Evolutionary conservation across 2,113 vertebrate genomes (phyloP).

Genomic region (Enhydra lutris): DNA sequence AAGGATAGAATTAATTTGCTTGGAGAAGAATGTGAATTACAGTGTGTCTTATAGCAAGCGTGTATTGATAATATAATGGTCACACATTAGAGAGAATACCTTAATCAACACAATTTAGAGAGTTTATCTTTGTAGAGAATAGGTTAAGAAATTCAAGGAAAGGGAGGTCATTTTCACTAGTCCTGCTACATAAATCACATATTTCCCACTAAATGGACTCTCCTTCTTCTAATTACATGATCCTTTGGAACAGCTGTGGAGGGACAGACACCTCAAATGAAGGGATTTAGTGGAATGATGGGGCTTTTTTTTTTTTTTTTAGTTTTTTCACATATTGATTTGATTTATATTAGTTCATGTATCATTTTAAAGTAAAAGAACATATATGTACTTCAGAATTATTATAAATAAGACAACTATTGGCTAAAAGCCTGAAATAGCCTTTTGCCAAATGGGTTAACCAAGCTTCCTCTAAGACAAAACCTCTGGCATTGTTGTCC

Average conservation of each 20-base stretch:
- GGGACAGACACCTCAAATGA: neutral
- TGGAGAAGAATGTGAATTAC: slow-evolving; percentile 4
- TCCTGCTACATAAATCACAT: neutral
- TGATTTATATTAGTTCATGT: neutral
- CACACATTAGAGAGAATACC: neutral
- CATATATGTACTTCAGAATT: neutral
- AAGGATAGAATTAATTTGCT: neutral
- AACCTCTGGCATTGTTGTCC: neutral
- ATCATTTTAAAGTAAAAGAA: slow-evolving; percentile 4
- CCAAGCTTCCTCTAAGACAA: neutral
- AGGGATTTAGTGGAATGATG: neutral
- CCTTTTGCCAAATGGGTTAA: neutral
- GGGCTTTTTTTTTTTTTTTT: neutral
- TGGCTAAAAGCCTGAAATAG: neutral
- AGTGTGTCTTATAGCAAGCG: neutral
- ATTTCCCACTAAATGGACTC: neutral
- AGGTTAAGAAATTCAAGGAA: neutral
- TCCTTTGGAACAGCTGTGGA: neutral
- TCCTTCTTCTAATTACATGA: neutral
- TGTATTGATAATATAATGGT: neutral
- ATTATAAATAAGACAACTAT: neutral
- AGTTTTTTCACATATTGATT: neutral
- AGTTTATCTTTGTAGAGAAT: slow-evolving; percentile 21
- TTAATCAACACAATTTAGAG: neutral
- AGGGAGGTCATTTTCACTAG: neutral